Conservation (phyloP, 2,113 vertebrate genomes). For the Aleadryas rufinucha region DNA sequence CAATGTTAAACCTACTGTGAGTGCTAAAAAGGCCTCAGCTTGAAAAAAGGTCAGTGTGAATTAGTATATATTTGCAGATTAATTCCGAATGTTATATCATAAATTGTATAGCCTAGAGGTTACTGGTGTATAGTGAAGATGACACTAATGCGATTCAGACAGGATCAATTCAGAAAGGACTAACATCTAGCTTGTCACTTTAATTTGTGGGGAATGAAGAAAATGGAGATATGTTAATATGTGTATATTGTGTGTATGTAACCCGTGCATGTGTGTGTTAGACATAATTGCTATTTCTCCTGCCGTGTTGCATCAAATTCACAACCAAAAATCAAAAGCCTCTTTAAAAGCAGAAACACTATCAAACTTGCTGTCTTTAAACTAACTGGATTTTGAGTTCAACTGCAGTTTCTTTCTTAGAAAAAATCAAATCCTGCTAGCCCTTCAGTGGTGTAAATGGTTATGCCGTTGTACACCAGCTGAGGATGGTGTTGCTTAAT, state of each 20-base stretch:
- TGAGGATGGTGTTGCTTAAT: constrained; percentile 56
- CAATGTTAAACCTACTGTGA: constrained; percentile 79
- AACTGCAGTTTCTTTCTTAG: neutral
- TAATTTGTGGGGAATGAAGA: constrained; percentile 57
- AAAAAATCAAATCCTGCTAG: neutral
- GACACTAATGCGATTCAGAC: constrained; percentile 70
- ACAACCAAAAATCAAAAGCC: neutral
- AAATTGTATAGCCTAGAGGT: constrained; percentile 71
- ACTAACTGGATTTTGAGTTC: neutral
- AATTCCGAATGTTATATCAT: constrained; percentile 76
- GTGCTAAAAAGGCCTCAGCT: constrained; percentile 79
- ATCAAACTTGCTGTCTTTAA: neutral
- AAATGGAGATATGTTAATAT: constrained; percentile 22
- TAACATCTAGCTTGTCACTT: constrained; percentile 23
- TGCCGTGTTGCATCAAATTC: neutral
- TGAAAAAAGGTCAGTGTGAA: constrained; percentile 83
- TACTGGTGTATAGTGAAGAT: constrained; percentile 51
- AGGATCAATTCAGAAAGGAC: constrained; percentile 39
- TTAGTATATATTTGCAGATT: constrained; percentile 85
- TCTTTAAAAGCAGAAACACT: neutral
- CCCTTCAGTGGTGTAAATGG: neutral
- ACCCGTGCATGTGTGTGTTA: neutral
- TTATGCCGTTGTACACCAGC: constrained; percentile 10
- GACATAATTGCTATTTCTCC: neutral
- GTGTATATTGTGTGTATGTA: neutral